Evolutionary conservation across 2,797 vertebrate species (phyloP).

Genomic region (Melanotaenia pygmaea): DNA sequence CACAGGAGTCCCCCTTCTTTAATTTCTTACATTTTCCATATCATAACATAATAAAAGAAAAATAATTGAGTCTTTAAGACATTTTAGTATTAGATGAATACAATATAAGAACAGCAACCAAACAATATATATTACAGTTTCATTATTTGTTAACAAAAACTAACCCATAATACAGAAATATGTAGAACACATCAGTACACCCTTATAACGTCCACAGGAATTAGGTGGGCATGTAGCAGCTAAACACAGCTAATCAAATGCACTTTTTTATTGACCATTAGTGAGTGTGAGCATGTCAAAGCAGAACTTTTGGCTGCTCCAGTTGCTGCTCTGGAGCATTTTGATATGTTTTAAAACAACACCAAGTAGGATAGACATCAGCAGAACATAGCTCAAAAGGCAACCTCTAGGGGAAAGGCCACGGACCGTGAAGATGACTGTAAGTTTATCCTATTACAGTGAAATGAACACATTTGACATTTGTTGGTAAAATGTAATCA

Average conservation of each 20-base stretch:
- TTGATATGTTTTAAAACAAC: too few species aligned
- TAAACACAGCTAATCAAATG: neutral
- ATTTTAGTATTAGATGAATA: neutral
- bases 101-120: neutral
- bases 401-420: too few species aligned
- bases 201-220: neutral
- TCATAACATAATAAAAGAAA: neutral
- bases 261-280: neutral
- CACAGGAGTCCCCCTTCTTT: neutral
- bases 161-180: neutral
- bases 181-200: neutral
- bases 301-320: too few species aligned
- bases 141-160: neutral
- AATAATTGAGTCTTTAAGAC: neutral
- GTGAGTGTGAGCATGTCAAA: too few species aligned
- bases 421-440: too few species aligned
- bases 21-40: too few species aligned
- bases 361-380: too few species aligned
- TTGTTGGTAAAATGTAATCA: too few species aligned
- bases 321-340: too few species aligned
- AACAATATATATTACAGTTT: neutral
- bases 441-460: too few species aligned
- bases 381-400: too few species aligned
- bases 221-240: neutral
- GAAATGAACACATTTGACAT: too few species aligned